phyloP scores from a whole-genome alignment of 2,113 vertebrate species.

The Trematomus loennbergii region DNA sequence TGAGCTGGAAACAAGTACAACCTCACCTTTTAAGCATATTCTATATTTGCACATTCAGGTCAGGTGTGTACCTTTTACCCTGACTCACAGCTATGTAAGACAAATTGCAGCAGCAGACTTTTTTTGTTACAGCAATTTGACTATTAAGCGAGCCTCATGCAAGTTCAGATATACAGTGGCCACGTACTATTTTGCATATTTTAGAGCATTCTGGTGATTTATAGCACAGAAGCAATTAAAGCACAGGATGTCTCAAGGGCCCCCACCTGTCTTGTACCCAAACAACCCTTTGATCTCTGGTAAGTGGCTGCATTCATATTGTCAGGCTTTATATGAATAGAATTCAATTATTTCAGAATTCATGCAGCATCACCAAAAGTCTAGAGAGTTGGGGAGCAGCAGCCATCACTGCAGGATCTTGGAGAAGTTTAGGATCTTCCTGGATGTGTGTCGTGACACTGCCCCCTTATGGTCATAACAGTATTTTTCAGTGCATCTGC shows the following conservation, averaged over 20 bases:
- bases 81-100: constrained; percentile 4
- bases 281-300: constrained; percentile 73
- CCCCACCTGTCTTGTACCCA: constrained; percentile 76
- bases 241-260: constrained; percentile 72
- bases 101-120: constrained; percentile 57
- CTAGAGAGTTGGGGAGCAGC: constrained; percentile 22
- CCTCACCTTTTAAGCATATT: background rate
- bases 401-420: constrained; percentile 56
- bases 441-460: constrained; percentile 65
- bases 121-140: constrained; percentile 25
- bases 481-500: background rate
- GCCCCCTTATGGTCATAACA: constrained; percentile 66
- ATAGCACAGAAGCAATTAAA: constrained; percentile 77
- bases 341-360: constrained; percentile 72
- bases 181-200: constrained; percentile 62
- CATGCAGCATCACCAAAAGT: constrained; percentile 54
- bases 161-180: constrained; percentile 46
- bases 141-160: constrained; percentile 32
- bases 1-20: background rate
- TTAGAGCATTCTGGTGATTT: constrained; percentile 73
- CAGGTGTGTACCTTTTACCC: constrained; percentile 46
- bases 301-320: constrained; percentile 64
- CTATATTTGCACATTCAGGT: constrained; percentile 26
- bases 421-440: constrained; percentile 5
- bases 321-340: constrained; percentile 62